Base-by-base conservation (phyloP, 2,113 vertebrate species). In the Myotis lucifugus region DNA sequence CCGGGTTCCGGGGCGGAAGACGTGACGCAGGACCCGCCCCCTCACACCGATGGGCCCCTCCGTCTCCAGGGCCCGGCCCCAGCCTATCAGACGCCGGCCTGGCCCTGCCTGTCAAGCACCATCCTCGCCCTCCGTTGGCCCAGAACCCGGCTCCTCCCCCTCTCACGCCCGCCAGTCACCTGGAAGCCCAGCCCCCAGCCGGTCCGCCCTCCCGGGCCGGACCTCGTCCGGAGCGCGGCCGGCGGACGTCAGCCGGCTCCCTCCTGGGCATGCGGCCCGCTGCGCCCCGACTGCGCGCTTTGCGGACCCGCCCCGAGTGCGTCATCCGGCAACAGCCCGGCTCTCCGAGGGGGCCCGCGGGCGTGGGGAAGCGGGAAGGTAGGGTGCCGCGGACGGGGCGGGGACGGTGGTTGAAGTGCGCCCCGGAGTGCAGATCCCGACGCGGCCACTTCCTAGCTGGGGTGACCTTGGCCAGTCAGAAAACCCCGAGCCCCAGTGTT, bases 31-130 rank as follows among this genome's bases (percentile, higher is more conserved):
- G 85, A 91, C 61, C 85, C 95, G 76, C 37, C 95, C 96, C 85
- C 64, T 15, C 50, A 1, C 61, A 7, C 40, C 54, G 21, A 96
- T 93, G 96, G 97, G 96, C 21, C 79, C 5, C 0, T 27, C 29
- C 0, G 85, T 92, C 89, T 93, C 93, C 66, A 7, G 72, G 95
- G 85, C 52, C 87, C 54, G 66, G 12, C 74, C 81, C 86, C 56
- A 29, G 40, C 96, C 97, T 95, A 95, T 97, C 95, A 82, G 14
- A 93, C 29, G 12, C 52, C 5, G 17, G n/a, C 13, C 11, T 4
- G 19, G 1, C 5, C 19, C 73, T 94, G 94, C 40, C 87, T 0
- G 85, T 97, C 95, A 88, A 76, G 15, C 46, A 18, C 23, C 42
- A 37, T 32, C 73, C 85, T 25, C 54, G 32, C 88, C 96, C 29